Percentiles rank a stretch among this genome's conserved stretches.
Conservation (phyloP, 2,113 vertebrate species). For the Recurvirostra avosetta region DNA sequence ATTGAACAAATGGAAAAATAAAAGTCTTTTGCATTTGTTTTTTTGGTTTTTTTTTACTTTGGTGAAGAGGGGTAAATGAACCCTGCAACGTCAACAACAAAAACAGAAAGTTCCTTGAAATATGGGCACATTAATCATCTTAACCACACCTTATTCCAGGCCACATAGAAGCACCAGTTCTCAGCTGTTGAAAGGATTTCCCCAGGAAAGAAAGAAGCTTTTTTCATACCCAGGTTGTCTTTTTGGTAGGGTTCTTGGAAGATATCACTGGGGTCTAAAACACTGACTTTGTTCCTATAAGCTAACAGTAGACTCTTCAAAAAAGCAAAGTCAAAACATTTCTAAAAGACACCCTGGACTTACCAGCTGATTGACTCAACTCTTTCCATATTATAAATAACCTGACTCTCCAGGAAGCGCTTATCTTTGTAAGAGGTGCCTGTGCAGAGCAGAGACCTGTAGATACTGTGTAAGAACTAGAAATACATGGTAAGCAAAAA, state of each 20-base stretch:
- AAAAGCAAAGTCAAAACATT: not conserved
- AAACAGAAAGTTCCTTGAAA: not conserved
- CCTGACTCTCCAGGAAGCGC: not conserved
- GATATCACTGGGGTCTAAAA: not conserved
- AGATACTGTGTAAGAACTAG: not conserved
- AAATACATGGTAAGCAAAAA: not conserved
- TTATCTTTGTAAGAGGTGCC: not conserved
- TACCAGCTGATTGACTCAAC: not conserved
- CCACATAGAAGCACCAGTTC: not conserved
- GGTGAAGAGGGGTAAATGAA: not conserved
- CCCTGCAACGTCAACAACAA: not conserved
- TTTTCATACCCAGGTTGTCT: not conserved
- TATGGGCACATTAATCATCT: not conserved
- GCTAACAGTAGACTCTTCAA: not conserved
- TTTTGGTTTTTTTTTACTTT: not conserved
- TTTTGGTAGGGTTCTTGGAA: not conserved
- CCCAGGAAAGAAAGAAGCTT: not conserved
- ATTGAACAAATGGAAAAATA: not conserved
- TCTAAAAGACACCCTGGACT: not conserved
- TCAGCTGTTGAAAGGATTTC: not conserved
- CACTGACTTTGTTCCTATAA: not conserved
- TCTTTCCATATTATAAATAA: not conserved
- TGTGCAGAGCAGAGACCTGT: not conserved
- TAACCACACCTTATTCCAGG: not conserved
- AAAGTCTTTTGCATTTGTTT: not conserved